These are phyloP conservation scores for Chloroceryle aenea DNA, from an alignment of 2,113 vertebrate genomes.

Conservation along the genomic window DNA sequence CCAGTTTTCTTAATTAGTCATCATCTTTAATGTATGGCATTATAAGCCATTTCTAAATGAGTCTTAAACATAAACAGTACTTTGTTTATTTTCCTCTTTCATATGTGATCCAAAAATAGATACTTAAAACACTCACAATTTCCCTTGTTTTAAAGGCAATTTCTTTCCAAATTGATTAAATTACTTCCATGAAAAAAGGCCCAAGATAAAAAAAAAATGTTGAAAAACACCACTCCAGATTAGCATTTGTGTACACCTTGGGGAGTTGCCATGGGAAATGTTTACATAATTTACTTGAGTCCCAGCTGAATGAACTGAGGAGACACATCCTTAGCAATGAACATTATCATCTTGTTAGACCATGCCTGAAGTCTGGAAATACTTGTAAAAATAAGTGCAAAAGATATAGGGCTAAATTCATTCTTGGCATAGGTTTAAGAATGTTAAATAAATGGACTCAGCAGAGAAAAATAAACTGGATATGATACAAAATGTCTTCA, in stretches of 20 bases:
- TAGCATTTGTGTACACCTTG: not conserved
- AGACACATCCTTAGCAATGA: slow-evolving; percentile 28
- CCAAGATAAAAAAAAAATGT: not conserved
- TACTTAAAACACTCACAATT: slow-evolving; percentile 8
- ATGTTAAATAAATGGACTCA: not conserved
- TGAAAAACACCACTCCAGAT: not conserved
- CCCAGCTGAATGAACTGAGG: not conserved
- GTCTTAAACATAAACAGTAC: not conserved
- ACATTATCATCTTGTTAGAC: not conserved
- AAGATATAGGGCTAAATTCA: not conserved
- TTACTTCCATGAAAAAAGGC: not conserved
- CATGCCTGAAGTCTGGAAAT: slow-evolving; percentile 6
- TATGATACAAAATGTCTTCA: not conserved
- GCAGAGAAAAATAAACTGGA: not conserved
- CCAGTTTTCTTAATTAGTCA: slow-evolving; percentile 55
- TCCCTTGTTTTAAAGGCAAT: slow-evolving; percentile 21
- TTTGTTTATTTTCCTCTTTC: slow-evolving; percentile 46
- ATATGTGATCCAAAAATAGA: slow-evolving; percentile 13
- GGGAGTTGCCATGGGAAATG: slow-evolving; percentile 3
- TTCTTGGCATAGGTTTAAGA: not conserved
- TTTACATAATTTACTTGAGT: slow-evolving; percentile 3
- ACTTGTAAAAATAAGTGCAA: not conserved
- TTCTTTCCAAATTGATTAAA: slow-evolving; percentile 28
- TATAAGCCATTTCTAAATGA: not conserved
- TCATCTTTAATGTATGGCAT: slow-evolving; percentile 17